Conservation (phyloP, 2,888 invertebrate genomes). For the Diarsia dahlii region DNA sequence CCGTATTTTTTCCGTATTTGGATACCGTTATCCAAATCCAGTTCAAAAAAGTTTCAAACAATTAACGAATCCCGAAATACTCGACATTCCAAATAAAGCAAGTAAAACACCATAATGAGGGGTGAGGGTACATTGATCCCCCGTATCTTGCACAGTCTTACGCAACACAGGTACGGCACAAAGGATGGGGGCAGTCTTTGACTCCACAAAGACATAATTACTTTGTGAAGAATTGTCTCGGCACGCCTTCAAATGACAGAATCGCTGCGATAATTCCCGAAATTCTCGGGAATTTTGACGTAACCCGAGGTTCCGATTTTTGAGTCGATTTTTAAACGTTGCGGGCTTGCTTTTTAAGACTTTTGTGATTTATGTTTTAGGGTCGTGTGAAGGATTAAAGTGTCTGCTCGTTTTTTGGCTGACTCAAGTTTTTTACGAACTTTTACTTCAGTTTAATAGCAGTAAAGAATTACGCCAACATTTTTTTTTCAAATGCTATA, state of each 20-base stretch:
- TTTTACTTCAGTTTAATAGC: not conserved
- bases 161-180: slow-evolving; percentile 54
- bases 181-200: slow-evolving; percentile 62
- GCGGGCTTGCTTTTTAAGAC: slow-evolving; percentile 21
- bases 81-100: slow-evolving; percentile 24
- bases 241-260: slow-evolving; percentile 50
- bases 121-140: slow-evolving; percentile 38
- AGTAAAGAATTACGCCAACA: not conserved
- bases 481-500: not conserved
- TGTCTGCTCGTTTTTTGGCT: slow-evolving; percentile 3
- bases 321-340: slow-evolving; percentile 24
- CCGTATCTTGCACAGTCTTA: slow-evolving; percentile 50
- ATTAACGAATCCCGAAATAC: slow-evolving; percentile 32
- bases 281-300: slow-evolving; percentile 32
- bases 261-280: slow-evolving; percentile 44
- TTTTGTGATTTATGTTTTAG: slow-evolving; percentile 38
- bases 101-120: slow-evolving; percentile 51
- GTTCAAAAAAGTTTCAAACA: slow-evolving; percentile 22
- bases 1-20: too few species aligned
- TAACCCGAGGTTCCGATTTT: slow-evolving; percentile 9
- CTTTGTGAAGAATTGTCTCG: slow-evolving; percentile 64
- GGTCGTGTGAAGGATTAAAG: slow-evolving; percentile 18
- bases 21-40: not conserved
- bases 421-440: not conserved
- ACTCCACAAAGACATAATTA: slow-evolving; percentile 65